Evolutionary conservation across 2,797 vertebrate genomes (phyloP).

Genomic region (Coluber constrictor): DNA sequence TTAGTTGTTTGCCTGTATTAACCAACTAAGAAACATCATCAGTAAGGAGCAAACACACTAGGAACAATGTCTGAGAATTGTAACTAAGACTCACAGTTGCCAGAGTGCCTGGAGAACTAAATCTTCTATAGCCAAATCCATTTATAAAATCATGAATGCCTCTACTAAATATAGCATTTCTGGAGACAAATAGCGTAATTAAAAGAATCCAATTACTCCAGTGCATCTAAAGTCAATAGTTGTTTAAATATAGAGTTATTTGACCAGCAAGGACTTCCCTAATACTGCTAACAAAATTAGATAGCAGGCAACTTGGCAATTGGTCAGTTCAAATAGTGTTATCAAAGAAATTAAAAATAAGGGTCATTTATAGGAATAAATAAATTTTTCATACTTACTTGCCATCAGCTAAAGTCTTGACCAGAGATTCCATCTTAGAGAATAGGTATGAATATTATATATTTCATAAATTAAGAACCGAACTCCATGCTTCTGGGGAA

Average conservation of each 20-base stretch:
- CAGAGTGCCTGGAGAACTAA: not conserved
- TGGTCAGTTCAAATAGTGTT: not conserved
- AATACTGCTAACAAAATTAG: not conserved
- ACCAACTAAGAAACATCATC: not conserved
- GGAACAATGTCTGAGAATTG: not conserved
- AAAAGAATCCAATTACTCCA: not conserved
- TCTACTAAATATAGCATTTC: not conserved
- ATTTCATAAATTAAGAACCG: not conserved
- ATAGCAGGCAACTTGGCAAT: not conserved
- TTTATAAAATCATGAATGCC: not conserved
- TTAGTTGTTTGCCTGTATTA: not conserved
- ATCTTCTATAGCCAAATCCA: not conserved
- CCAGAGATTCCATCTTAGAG: not conserved
- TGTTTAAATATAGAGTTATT: not conserved
- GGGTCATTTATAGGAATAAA: not conserved
- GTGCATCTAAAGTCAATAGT: not conserved
- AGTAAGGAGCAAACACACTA: not conserved
- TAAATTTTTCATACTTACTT: not conserved
- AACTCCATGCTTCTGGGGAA: not conserved
- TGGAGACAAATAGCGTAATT: not conserved
- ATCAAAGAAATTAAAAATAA: not conserved
- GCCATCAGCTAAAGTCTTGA: not conserved
- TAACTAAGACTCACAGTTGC: not conserved
- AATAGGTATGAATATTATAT: not conserved
- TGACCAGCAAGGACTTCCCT: not conserved